These are phyloP conservation scores for Scartelaos histophorus DNA, from an alignment of 2,113 vertebrate genomes.

Conservation along the genomic window DNA sequence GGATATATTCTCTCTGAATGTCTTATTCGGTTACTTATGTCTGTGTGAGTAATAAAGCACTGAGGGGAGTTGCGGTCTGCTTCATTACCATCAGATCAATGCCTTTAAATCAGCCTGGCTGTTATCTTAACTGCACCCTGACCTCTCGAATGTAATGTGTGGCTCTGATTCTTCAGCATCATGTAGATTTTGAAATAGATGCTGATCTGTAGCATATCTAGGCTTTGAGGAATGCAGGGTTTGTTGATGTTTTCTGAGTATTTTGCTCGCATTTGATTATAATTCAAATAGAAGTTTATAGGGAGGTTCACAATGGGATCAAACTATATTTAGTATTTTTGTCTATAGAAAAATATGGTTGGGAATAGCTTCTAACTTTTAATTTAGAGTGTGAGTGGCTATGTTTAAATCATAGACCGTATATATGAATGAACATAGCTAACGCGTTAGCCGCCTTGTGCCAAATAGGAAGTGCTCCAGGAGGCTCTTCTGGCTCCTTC, in stretches of 20 bases:
- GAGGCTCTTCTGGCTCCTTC: too few relatives aligned
- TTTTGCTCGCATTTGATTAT: too few relatives aligned
- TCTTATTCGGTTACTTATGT: conserved; percentile 16
- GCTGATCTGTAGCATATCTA: neutral
- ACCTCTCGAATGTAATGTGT: conserved; percentile 32
- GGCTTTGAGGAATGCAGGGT: neutral
- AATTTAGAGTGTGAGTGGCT: too few relatives aligned
- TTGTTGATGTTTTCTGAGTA: neutral
- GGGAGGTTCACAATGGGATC: too few relatives aligned
- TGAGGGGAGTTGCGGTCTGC: conserved; percentile 1
- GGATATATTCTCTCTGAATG: conserved; percentile 7
- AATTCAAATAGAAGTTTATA: too few relatives aligned
- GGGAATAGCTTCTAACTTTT: too few relatives aligned
- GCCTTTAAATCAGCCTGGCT: conserved; percentile 56
- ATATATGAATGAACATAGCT: too few relatives aligned
- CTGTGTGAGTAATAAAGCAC: conserved; percentile 26
- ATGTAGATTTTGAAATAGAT: neutral
- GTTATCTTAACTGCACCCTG: conserved; percentile 38
- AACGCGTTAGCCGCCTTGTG: too few relatives aligned
- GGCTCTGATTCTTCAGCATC: conserved; percentile 7
- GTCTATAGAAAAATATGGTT: too few relatives aligned
- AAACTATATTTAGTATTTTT: too few relatives aligned
- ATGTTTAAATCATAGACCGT: too few relatives aligned
- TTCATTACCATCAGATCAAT: conserved; percentile 63
- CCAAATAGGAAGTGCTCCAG: too few relatives aligned